Base-by-base conservation (phyloP, 2,888 invertebrate species). In the Dryadula phaetusa region DNA sequence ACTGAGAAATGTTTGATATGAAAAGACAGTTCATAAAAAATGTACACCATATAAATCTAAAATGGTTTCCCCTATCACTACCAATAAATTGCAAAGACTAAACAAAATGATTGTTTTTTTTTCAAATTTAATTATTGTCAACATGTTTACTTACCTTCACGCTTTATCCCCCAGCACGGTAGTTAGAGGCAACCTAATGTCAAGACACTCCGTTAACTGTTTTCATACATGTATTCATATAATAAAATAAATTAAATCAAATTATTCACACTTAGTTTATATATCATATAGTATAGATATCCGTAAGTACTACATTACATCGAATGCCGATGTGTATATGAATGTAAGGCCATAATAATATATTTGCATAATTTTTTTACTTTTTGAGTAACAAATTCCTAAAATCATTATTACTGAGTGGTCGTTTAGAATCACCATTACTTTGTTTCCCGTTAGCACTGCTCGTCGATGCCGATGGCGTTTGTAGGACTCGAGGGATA, bases 371-470 rank as follows among this genome's bases (percentile, higher is more conserved):
- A 2, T 18, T 40, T 28, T 42, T 46, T 75, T 83, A 82, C 74
- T 88, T 82, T 64, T 86, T 82, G 54, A 94, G 87, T 69, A 94
- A 83, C 88, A 94, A 82, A 71, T 83, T 90, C 76, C 94, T 87
- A 73, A 94, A 94, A 79, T 94, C 94, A 64, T 84, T 87, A 82
- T 94, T 94, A 74, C 83, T 90, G 74, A 94, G 82, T 20, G 89
- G 83, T 62, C 77, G 79, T 52, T 84, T 83, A 5, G 76, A 76
- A 20, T 79, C 75, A 12, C 80, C 80, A 69, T 76, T 79, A 64
- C 73, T 72, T 18, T 76, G 74, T 62, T 68, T 69, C 44, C 79
- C 80, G 69, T 79, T 81, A 44, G 77, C 60, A 61, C 75, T 76
- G 68, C 87, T 86, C 0, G 87, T 84, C 0, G 88, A 84, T 0